A percentile compares a stretch with the other conserved stretches of the same genome.
These are phyloP conservation scores for Triplophysa rosa DNA, from an alignment of 2,113 vertebrate species.

Conservation along the genomic window DNA sequence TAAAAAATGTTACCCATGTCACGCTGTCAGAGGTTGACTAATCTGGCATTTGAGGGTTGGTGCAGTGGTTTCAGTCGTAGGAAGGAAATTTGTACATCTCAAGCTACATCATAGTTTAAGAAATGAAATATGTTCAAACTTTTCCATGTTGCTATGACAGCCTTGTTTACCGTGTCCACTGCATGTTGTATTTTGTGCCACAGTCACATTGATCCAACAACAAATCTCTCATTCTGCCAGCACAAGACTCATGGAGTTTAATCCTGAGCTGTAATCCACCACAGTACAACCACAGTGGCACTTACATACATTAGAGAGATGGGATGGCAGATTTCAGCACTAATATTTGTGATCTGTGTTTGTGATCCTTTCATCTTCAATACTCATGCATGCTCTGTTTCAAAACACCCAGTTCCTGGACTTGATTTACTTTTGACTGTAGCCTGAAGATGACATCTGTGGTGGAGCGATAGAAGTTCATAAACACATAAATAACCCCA, in stretches of 20 bases:
- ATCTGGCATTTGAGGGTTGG: slow-evolving; percentile 1
- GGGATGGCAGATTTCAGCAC: neutral
- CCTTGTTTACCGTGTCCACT: neutral
- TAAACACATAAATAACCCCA: slow-evolving; percentile 9
- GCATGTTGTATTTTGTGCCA: neutral
- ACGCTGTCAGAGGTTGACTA: neutral
- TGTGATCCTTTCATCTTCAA: neutral
- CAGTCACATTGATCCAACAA: neutral
- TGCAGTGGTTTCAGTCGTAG: too few relatives aligned
- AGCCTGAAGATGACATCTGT: slow-evolving; percentile 1
- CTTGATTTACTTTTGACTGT: slow-evolving; percentile 3
- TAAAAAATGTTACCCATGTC: too few relatives aligned
- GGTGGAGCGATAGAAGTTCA: neutral
- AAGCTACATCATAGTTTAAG: neutral
- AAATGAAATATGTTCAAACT: neutral
- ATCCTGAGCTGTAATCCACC: slow-evolving; percentile 20
- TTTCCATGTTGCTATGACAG: neutral
- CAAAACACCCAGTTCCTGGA: neutral
- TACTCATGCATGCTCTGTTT: neutral
- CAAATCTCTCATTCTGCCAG: slow-evolving; percentile 20
- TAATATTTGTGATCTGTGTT: slow-evolving; percentile 8
- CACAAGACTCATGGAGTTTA: slow-evolving; percentile 21
- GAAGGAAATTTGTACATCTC: neutral
- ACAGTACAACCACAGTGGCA: slow-evolving; percentile 11
- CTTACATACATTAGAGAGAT: slow-evolving; percentile 27